Conservation (phyloP, 2,797 vertebrate genomes). For the Acanthis flammea region DNA sequence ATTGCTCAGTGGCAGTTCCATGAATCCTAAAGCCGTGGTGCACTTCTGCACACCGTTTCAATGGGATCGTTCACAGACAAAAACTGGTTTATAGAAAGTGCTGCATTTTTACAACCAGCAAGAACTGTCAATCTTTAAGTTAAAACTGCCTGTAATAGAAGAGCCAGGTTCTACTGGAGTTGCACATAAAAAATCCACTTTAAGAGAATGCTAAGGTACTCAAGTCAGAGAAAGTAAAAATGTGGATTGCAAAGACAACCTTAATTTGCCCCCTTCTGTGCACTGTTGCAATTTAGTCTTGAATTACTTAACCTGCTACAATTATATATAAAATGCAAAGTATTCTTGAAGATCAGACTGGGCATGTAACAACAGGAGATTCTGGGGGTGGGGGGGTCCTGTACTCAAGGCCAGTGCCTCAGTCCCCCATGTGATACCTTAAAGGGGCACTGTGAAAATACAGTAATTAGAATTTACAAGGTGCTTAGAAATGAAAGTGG, state of each 20-base stretch:
- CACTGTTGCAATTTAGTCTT: not conserved
- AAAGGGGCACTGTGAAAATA: constrained; percentile 29
- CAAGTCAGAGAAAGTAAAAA: not conserved
- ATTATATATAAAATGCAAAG: not conserved
- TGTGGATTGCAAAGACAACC: not conserved
- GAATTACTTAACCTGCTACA: not conserved
- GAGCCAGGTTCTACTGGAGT: not conserved
- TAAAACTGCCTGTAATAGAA: not conserved
- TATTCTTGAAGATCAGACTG: not conserved
- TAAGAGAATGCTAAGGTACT: not conserved
- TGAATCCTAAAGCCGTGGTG: not conserved
- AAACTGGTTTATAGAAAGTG: constrained; percentile 44
- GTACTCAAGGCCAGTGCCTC: not conserved
- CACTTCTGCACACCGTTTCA: not conserved
- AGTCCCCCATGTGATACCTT: constrained; percentile 3
- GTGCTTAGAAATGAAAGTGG: constrained; percentile 48
- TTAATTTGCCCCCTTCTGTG: not conserved
- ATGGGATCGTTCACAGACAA: not conserved
- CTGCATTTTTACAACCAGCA: constrained; percentile 29
- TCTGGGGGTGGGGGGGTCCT: not conserved
- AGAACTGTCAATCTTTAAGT: constrained; percentile 32
- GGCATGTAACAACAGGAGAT: not conserved
- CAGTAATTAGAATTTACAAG: constrained; percentile 63
- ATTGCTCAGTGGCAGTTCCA: constrained; percentile 1
- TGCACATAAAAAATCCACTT: constrained; percentile 13